Evolutionary conservation across 2,113 vertebrate species (phyloP).

Genomic region (Hippocampus mohnikei): DNA sequence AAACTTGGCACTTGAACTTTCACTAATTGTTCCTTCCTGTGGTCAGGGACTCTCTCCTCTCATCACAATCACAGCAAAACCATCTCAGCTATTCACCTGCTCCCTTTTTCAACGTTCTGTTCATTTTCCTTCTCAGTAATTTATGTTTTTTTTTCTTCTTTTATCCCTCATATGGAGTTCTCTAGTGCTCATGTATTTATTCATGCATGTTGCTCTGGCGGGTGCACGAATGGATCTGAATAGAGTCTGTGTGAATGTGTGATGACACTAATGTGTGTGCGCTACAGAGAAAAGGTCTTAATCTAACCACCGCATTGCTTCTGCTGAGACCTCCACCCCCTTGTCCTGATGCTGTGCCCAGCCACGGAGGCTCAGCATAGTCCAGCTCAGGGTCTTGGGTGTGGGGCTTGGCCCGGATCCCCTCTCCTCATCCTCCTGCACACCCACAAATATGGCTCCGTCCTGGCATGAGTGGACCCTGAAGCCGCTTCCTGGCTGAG

Average conservation of each 20-base stretch:
- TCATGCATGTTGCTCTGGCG: constrained; percentile 63
- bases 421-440: constrained; percentile 48
- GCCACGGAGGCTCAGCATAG: constrained; percentile 49
- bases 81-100: constrained; percentile 59
- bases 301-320: constrained; percentile 64
- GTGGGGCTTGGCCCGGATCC: constrained; percentile 59
- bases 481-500: constrained; percentile 51
- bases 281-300: constrained; percentile 64
- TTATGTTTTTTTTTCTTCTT: constrained; percentile 47
- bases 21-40: constrained; percentile 44
- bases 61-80: constrained; percentile 57
- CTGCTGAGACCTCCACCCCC: constrained; percentile 59
- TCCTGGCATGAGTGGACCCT: constrained; percentile 56
- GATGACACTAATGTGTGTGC: constrained; percentile 41
- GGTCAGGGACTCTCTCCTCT: constrained; percentile 38
- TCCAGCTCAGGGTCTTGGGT: constrained; percentile 60
- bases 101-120: constrained; percentile 53
- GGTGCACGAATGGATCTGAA: constrained; percentile 51
- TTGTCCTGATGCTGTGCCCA: constrained; percentile 59
- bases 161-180: constrained; percentile 57
- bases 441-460: constrained; percentile 43
- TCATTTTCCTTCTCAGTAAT: constrained; percentile 52
- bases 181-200: constrained; percentile 65
- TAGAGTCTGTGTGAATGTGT: constrained; percentile 34
- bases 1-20: constrained; percentile 46